Conservation (phyloP, 30 jellyfish, hydroid and myxozoan genomes). For the Hydractinia symbiolongicarpus region DNA sequence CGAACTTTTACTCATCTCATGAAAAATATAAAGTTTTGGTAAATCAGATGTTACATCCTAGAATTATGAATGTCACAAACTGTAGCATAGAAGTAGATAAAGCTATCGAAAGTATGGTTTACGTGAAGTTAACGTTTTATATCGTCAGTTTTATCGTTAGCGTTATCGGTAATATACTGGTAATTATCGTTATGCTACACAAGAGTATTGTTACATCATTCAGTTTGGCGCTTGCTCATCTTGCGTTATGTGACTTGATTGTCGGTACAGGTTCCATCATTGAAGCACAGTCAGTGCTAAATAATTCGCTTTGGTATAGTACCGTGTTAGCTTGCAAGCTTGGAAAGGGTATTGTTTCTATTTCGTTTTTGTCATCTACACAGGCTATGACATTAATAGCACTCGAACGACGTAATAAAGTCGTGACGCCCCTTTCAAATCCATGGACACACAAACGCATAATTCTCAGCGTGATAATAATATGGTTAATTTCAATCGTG, state of each 20-base stretch:
- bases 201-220: neutral
- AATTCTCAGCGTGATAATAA: neutral
- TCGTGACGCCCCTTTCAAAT: slow-evolving; percentile 13
- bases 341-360: neutral
- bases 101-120: too few species aligned
- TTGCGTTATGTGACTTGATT: slow-evolving; percentile 12
- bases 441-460: slow-evolving; percentile 14
- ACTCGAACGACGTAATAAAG: slow-evolving; percentile 3
- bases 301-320: neutral
- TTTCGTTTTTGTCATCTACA: neutral
- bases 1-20: too few species aligned
- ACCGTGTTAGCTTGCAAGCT: neutral
- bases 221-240: neutral
- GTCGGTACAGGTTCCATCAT: neutral
- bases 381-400: slow-evolving; percentile 14
- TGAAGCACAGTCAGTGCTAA: neutral
- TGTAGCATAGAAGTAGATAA: too few species aligned
- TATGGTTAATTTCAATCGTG: neutral
- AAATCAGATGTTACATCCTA: too few species aligned
- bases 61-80: too few species aligned
- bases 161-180: neutral
- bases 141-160: neutral
- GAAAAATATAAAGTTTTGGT: too few species aligned
- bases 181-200: neutral
- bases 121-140: too few species aligned